Conservation (phyloP, 1,140 invertebrate species). For the Orchesella cincta region DNA sequence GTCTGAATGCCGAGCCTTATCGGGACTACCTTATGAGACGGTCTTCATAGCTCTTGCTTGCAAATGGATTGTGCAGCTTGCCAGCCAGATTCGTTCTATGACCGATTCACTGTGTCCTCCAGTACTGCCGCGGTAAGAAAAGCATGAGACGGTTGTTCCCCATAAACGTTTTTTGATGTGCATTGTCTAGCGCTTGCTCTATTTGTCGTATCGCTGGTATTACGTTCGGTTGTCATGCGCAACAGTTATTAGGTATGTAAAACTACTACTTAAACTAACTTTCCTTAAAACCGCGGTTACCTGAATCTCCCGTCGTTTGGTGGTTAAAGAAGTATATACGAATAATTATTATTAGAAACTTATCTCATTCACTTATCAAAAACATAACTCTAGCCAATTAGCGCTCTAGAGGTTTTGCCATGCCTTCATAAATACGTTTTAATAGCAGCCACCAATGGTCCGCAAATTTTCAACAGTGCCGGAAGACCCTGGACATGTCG, state of each 20-base stretch:
- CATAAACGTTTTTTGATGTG: constrained; percentile 84
- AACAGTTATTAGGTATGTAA: constrained; percentile 73
- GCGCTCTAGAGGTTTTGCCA: background rate
- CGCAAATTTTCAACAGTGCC: no score
- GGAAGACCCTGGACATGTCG: no score
- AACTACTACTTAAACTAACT: background rate
- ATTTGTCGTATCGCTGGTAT: no score
- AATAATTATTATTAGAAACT: background rate
- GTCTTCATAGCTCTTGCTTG: constrained; percentile 54
- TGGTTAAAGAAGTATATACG: background rate
- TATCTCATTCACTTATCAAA: no score
- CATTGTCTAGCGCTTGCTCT: constrained; percentile 79
- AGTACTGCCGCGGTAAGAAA: constrained; percentile 66
- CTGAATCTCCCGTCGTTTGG: no score
- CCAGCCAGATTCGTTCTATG: constrained; percentile 65
- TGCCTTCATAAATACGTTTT: background rate
- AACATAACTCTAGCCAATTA: no score
- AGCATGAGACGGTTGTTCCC: constrained; percentile 77
- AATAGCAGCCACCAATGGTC: background rate
- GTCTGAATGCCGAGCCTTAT: constrained; percentile 43
- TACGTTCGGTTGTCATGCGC: constrained; percentile 92
- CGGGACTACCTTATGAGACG: constrained; percentile 34
- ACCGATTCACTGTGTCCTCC: constrained; percentile 70
- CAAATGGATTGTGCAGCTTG: constrained; percentile 67
- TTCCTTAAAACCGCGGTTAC: no score